Evolutionary conservation across 2,113 vertebrate genomes (phyloP).

Genomic region (Notechis scutatus): DNA sequence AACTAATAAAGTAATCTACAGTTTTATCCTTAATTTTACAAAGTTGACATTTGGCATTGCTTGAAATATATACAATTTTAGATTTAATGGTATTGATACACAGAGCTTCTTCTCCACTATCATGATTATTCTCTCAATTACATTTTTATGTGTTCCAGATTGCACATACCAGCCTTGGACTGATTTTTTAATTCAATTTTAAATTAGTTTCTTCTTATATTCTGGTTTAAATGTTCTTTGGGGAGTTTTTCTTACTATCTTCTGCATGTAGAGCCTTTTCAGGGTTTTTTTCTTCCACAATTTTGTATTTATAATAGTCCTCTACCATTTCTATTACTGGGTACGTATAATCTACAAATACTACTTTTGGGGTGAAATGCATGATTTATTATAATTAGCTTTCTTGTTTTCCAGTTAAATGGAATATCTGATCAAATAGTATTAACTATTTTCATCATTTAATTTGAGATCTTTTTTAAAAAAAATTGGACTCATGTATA

Average conservation of each 20-base stretch:
- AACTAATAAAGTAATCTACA: not conserved
- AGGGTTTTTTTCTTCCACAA: not conserved
- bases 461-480: not conserved
- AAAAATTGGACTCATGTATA: not conserved
- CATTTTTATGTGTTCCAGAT: not conserved
- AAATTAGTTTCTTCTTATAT: not conserved
- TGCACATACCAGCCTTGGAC: not conserved
- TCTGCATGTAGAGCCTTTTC: not conserved
- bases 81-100: not conserved
- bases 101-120: not conserved
- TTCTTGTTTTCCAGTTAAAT: not conserved
- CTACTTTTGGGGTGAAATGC: not conserved
- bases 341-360: not conserved
- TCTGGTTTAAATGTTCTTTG: not conserved
- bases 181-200: not conserved
- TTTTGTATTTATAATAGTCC: not conserved
- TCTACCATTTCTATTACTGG: not conserved
- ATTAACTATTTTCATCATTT: not conserved
- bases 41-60: not conserved
- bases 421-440: not conserved
- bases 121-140: not conserved
- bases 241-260: not conserved
- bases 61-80: not conserved
- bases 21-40: not conserved
- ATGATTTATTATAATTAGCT: not conserved